phyloP scores from a whole-genome alignment of 2,888 invertebrate genomes.

The Volucella bombylans region DNA sequence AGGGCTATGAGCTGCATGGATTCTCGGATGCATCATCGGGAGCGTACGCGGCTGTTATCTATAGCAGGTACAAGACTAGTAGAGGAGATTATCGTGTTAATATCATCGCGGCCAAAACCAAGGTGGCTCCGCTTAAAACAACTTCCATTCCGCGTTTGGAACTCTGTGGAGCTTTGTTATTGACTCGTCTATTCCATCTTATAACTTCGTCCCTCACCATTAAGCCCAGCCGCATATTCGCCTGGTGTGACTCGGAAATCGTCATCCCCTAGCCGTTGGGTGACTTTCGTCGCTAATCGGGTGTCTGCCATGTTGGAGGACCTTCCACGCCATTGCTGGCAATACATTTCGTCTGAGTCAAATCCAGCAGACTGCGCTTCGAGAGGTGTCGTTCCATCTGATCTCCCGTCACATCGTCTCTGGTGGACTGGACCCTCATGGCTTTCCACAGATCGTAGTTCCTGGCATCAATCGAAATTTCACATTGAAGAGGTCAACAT shows the following conservation, averaged over 20 bases:
- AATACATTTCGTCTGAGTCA: constrained; percentile 3
- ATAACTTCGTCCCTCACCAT: too few relatives aligned
- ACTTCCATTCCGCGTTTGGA: not conserved
- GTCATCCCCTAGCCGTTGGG: not conserved
- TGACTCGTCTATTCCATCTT: too few relatives aligned
- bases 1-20: not conserved
- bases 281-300: not conserved
- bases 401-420: too few relatives aligned
- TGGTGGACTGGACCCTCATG: too few relatives aligned
- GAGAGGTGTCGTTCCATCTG: too few relatives aligned
- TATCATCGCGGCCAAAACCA: not conserved
- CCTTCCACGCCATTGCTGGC: constrained; percentile 1
- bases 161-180: not conserved
- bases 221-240: too few relatives aligned
- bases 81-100: too few relatives aligned
- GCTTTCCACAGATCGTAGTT: not conserved
- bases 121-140: not conserved
- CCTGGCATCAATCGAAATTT: not conserved
- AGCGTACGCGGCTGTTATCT: constrained; percentile 5
- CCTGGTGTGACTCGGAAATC: too few relatives aligned
- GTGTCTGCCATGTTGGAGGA: not conserved
- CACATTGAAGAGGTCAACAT: too few relatives aligned
- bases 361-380: constrained; percentile 13
- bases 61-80: not conserved
- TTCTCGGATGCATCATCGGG: constrained; percentile 7